Evolutionary conservation across 1,140 invertebrate genomes (phyloP), one percentile per base, ranked within the genome.

Genomic region (Drosophila ironensis): DNA sequence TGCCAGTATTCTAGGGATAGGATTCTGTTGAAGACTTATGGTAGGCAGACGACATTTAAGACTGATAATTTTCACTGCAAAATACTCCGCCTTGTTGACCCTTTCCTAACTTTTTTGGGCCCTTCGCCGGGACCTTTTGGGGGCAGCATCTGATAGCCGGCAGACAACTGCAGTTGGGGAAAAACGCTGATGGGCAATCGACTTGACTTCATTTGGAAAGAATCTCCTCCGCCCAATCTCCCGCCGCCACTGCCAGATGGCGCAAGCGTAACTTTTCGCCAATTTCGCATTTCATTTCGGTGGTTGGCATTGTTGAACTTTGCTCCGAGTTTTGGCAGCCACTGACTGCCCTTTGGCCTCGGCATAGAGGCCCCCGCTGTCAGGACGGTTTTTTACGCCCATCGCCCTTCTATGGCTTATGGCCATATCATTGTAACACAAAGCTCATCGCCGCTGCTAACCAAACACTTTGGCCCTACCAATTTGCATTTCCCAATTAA

Each of bases 101-200:
- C n/a, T n/a, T n/a, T n/a, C n/a, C n/a, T n/a, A n/a, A n/a, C n/a
- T n/a, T n/a, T n/a, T n/a, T n/a, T n/a, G n/a, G n/a, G n/a, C n/a
- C n/a, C 5, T 30, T 11, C 28, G 3, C 11, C 28, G n/a, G 14
- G 14, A 12, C 11, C 3, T 14, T 33, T 33, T 33, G 14, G 14
- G 5, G 9, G 28, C 4, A 30, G n/a, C 8, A 57, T 71, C 56
- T 72, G 77, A 77, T 72, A 82, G 61, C 12, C 61, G 38, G 57
- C 72, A 84, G 72, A 82, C 78, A 82, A 68, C 38, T 77, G 78
- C 63, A 82, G 68, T 66, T 70, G 44, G 63, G 69, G 57, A 69
- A 84, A 82, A 77, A 56, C 61, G 69, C 63, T 84, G 78, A 84
- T 84, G 64, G 77, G 78, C 57, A 60, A 70, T 84, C 69, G 78